Evolutionary conservation across 2,888 invertebrate species (phyloP), one percentile per base, ranked within the genome.

Genomic region (Lottia gigantea): DNA sequence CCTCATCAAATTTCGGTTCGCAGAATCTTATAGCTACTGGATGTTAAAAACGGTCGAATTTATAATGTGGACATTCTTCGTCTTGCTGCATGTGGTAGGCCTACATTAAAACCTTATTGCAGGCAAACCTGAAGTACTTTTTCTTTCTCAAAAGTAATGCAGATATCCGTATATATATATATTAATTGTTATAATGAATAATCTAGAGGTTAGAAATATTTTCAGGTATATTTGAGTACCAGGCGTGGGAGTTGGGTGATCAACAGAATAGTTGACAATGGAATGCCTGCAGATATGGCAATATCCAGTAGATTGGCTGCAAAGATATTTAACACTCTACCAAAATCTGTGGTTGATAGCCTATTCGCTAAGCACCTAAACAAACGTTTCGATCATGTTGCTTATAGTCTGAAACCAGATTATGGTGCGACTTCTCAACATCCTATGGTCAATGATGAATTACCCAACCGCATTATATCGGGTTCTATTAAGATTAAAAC

Each of bases 221-320:
- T 80, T 7, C 70, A 89, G 89, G 88, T 89, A 0, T 89, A 84
- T 45, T 80, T 89, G n/a, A 89, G 89, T 55, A 89, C 90, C 0
- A 79, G 90, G 4, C 76, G 88, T 12, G 90, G 90, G 15, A 77
- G 88, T 0, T 90, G 90, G 90, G 78, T 90, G 12, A 80, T 88
- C 71, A 87, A 88, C 68, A 76, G 89, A 19, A 81, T 89, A 11
- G 72, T 63, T 4, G 75, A 79, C n/a, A 64, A 79, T 7, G 88
- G 87, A 0, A 23, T 76, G 3, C 87, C 88, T 0, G 45, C 77
- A 0, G 87, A 87, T 70, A 77, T 86, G 78, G 62, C 69, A 23
- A 46, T 62, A 45, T 70, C 71, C 6, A 75, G 67, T 7, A 68
- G 83, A 14, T 47, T 74, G n/a, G n/a, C 61, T 4, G 31, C 67